Evolutionary conservation across 1,140 invertebrate genomes (phyloP).

Genomic region (Teleopsis dalmanni): DNA sequence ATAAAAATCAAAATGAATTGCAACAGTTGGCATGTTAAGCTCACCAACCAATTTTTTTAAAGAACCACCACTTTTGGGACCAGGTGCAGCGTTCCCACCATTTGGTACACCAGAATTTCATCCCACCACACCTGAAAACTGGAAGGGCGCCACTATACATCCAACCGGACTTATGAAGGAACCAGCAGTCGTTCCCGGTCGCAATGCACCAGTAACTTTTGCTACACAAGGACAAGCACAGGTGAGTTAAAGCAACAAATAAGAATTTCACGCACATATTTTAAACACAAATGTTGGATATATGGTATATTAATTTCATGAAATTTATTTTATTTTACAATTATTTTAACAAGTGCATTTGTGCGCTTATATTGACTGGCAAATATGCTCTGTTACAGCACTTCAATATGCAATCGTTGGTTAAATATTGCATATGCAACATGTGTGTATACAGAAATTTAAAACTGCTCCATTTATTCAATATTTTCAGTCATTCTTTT

Average conservation of each 20-base stretch:
- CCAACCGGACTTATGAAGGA: conserved; percentile 44
- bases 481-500: no score
- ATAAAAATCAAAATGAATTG: conserved; percentile 24
- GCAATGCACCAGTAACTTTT: conserved; percentile 41
- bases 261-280: background rate
- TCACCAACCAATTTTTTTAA: conserved; percentile 44
- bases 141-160: conserved; percentile 41
- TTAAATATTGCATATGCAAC: no score
- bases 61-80: conserved; percentile 44
- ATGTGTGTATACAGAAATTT: no score
- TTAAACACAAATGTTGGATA: no score
- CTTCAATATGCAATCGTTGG: no score
- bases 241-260: conserved; percentile 27
- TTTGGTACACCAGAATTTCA: conserved; percentile 43
- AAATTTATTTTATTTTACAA: no score
- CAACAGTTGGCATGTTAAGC: conserved; percentile 31
- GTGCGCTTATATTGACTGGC: no score
- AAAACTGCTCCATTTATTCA: no score
- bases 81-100: conserved; percentile 39
- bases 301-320: no score
- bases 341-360: no score
- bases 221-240: conserved; percentile 39
- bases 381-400: no score
- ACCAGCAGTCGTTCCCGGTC: conserved; percentile 38
- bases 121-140: conserved; percentile 42